Evolutionary conservation across 1,140 invertebrate species (phyloP), one percentile per base, ranked within the genome.

Genomic region (Eciton burchellii): DNA sequence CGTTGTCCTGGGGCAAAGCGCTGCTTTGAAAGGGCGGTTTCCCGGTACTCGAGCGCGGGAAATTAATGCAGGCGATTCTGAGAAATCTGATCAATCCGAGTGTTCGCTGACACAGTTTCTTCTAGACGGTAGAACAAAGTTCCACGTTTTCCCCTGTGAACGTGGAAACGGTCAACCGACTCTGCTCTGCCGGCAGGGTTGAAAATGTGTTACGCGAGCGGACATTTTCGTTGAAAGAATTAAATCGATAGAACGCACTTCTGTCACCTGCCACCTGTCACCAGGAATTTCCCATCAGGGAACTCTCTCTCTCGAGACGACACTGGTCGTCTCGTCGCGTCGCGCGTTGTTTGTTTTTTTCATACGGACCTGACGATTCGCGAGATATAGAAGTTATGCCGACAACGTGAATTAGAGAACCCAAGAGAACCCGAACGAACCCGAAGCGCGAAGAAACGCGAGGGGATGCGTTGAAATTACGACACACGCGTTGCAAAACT

Each of bases 401-500:
- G 4, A 21, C 4, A 19, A 54, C 8, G 52, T 4, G 14, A 52
- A 1, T 52, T 19, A 6, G 14, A n/a, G n/a, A n/a, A 9, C 26
- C 3, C 14, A 9, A 62, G 35, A 35, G 6, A 3, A 35, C 6
- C 2, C 35, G 6, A 6, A 11, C 12, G 2, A 52, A 19, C 14
- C n/a, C n/a, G 6, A 35, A 35, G 6, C 6, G 52, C 41, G 29
- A 14, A 9, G 1, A n/a, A 56, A 62, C 26, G 43, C 26, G 19
- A 59, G 73, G 65, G 49, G 60, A 79, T 79, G 29, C 35, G 76
- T 70, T 70, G 35, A 79, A 71, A 62, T 81, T 43, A 35, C 56
- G 49, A 79, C 74, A 49, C 43, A 56, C 21, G 45, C n/a, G 63
- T 79, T 43, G 85, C 73, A 87, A 90, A 91, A 91, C 83, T 90